Evolutionary conservation across 2,113 vertebrate species (phyloP).

Genomic region (Dipodomys stephensi): DNA sequence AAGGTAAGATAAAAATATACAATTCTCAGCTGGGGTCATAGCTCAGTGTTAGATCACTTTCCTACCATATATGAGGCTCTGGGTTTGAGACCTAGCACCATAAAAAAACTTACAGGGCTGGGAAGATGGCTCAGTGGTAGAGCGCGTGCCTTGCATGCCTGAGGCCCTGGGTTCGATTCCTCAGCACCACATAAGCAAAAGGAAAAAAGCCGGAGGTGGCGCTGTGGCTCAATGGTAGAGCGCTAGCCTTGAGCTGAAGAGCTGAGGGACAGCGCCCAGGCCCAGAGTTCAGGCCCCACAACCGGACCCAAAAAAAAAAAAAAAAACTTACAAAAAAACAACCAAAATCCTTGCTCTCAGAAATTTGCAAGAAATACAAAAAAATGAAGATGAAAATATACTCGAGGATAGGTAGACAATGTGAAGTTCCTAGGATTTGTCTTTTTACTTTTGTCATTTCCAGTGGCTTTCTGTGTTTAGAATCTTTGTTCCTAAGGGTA

Average conservation of each 20-base stretch:
- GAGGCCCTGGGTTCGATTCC: no score
- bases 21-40: not conserved
- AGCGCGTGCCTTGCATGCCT: no score
- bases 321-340: not conserved
- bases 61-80: not conserved
- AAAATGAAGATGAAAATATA: not conserved
- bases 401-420: not conserved
- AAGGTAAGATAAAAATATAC: not conserved
- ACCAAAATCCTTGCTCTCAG: not conserved
- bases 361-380: not conserved
- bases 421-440: not conserved
- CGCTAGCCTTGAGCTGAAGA: no score
- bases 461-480: not conserved
- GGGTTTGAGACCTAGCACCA: not conserved
- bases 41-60: not conserved
- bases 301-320: no score
- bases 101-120: no score
- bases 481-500: not conserved
- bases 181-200: no score
- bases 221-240: no score
- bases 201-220: no score
- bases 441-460: slow-evolving; percentile 2
- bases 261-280: no score
- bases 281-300: no score
- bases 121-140: no score